Base-by-base conservation (phyloP, 2,113 vertebrate genomes). In the Bambusicola thoracicus region DNA sequence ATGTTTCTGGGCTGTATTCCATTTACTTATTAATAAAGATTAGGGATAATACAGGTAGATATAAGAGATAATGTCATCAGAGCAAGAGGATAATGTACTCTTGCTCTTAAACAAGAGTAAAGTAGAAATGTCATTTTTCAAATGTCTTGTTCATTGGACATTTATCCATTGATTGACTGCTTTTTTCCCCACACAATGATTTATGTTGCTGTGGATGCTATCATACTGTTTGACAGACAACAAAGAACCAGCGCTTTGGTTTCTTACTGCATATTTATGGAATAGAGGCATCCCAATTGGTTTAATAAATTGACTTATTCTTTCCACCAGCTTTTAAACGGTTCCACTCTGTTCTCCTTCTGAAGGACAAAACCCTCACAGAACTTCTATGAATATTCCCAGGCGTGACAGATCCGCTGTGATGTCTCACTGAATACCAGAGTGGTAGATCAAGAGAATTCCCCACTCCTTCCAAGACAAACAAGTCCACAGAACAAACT, bases 21-120 rank as follows among this genome's bases (percentile, higher is more conserved):
- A 91, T 95, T 95, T 95, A 87, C 68, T 93, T 93, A 82, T 93
- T 94, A 95, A 96, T 90, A 94, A 92, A 89, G 46, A 96, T 84
- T 32, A 85, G 73, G 74, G 74, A 72, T 58, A 94, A 93, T 63
- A 91, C 30, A 96, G 90, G 87, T 77, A 87, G 75, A 87, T 85
- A 91, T 69, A 79, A 82, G 69, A 94, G 79, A 96, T 85, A 96
- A 89, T 74, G 34, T 51, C 63, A 86, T 87, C 15, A 27, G 84
- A 96, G 96, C 89, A 94, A 81, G 61, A 76, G 38, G 56, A 89
- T 93, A 97, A 95, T 90, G 69, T 38, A 89, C 92, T 91, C 65
- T 61, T 72, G 36, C 65, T 95, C 90, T 84, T 81, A 73, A 70
- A 65, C 62, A 88, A 89, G 2, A 79, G 92, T 24, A 84, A 90